These are phyloP conservation scores for Morone saxatilis DNA, from an alignment of 2,113 vertebrate species.

Conservation along the genomic window DNA sequence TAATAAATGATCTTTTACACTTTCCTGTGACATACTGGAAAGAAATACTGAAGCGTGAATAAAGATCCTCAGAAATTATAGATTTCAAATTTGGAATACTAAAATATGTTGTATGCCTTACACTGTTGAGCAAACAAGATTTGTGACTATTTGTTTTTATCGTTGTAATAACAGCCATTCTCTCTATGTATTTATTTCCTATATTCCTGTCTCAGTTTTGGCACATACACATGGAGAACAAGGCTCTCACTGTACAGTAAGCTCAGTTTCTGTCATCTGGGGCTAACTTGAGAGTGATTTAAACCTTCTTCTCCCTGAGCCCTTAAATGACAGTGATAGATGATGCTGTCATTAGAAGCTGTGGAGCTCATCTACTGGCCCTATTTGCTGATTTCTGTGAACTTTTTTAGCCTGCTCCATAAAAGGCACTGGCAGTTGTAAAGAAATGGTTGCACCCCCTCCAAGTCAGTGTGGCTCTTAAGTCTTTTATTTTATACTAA, in stretches of 20 bases:
- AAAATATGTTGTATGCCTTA: neutral
- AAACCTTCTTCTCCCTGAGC: constrained; percentile 52
- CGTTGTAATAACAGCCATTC: neutral
- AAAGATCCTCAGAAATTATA: neutral
- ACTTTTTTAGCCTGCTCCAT: constrained; percentile 31
- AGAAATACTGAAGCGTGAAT: neutral
- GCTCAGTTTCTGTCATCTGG: constrained; percentile 41
- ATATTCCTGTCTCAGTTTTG: constrained; percentile 38
- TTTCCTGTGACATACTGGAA: neutral
- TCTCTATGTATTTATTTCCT: constrained; percentile 29
- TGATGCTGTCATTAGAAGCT: constrained; percentile 69
- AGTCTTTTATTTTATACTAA: constrained; percentile 24
- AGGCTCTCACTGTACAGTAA: constrained; percentile 34
- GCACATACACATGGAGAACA: constrained; percentile 19
- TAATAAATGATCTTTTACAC: neutral
- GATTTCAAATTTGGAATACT: neutral
- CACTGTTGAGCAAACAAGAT: neutral
- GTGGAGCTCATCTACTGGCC: constrained; percentile 64
- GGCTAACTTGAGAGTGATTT: constrained; percentile 37
- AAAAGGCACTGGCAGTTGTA: constrained; percentile 24
- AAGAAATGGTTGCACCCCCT: neutral
- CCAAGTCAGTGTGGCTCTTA: neutral
- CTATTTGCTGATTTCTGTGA: constrained; percentile 57
- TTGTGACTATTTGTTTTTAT: neutral
- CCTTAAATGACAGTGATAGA: constrained; percentile 68